Base-by-base conservation (phyloP, 37 sponge, comb jelly and placozoan genomes). In the Halisarca cf. caerulea region DNA sequence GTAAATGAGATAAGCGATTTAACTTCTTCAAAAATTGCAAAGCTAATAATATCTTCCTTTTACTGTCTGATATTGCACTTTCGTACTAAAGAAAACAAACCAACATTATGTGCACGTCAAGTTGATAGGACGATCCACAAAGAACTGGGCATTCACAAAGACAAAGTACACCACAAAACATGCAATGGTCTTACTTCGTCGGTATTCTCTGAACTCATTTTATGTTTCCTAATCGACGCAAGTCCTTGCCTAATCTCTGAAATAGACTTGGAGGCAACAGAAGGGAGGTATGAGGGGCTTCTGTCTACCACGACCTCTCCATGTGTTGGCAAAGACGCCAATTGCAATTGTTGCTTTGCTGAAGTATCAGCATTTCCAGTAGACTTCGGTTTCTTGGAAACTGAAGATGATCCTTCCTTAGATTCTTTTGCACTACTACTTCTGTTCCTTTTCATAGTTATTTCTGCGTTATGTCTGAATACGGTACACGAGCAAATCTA, bases 1-100 rank as follows among this genome's bases (percentile, higher is more conserved):
- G 88, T 17, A 92, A 82, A 23, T 92, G 88, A 9, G 92, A 88
- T 35, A 92, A 85, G 2, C 92, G 81, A 80, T 92, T 92, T 39
- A 92, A 60, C 80, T 88, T 85, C 81, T 85, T 84, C 5, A 92
- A 66, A 14, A 74, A 40, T 39, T 74, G 77, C 77, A 74, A 41
- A 74, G 44, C 77, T 39, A 74, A 32, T 2, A 74, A 25, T 20
- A 74, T 40, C 25, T 74, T 74, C 77, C 25, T 0, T 37, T 74
- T 74, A 74, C 36, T 74, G 42, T 74, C 45, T 17, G 42, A 74
- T 44, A 40, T 37, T 34, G 41, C 41, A 71, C 38, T 30, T 6
- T 30, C 77, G 41, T 2, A 74, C 77, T 4, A 15, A 74, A 47
- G 51, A 47, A 47, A 11, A 47, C 6, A 11, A 47, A 47, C 6